These are phyloP conservation scores for Scolopax bukidnonensis DNA, from an alignment of 2,797 vertebrate species.

Conservation along the genomic window DNA sequence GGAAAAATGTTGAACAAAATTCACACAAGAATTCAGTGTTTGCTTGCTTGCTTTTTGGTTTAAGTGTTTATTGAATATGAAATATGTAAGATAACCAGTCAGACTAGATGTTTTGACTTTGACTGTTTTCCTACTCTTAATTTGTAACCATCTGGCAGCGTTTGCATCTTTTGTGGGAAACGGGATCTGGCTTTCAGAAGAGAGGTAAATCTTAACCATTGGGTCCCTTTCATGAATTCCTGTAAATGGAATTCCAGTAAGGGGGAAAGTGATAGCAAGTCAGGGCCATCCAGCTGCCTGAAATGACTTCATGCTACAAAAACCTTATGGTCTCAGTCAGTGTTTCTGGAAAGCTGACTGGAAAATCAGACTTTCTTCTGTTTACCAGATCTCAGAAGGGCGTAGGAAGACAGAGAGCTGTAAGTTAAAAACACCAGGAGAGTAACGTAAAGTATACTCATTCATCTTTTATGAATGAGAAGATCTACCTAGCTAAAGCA, in stretches of 20 bases:
- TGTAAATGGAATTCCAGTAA: conserved; percentile 15
- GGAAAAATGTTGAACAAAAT: not conserved
- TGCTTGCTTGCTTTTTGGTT: not conserved
- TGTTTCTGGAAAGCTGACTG: not conserved
- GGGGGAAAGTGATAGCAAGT: not conserved
- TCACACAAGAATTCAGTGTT: not conserved
- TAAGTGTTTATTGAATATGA: not conserved
- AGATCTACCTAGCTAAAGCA: not conserved
- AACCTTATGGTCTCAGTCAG: not conserved
- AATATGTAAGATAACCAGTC: not conserved
- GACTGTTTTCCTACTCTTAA: not conserved
- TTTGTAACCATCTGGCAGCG: not conserved
- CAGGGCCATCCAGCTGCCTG: not conserved
- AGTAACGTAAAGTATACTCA: not conserved
- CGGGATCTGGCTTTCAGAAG: not conserved
- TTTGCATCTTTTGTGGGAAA: conserved; percentile 1
- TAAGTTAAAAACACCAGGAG: not conserved
- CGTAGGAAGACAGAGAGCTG: not conserved
- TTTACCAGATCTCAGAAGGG: not conserved
- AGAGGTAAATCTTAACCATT: not conserved
- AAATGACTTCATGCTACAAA: not conserved
- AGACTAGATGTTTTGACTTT: not conserved
- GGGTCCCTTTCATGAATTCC: not conserved
- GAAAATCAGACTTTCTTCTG: not conserved
- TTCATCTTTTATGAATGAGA: not conserved